phyloP scores from a whole-genome alignment of 2,113 vertebrate species.

The Centropus unirufus region DNA sequence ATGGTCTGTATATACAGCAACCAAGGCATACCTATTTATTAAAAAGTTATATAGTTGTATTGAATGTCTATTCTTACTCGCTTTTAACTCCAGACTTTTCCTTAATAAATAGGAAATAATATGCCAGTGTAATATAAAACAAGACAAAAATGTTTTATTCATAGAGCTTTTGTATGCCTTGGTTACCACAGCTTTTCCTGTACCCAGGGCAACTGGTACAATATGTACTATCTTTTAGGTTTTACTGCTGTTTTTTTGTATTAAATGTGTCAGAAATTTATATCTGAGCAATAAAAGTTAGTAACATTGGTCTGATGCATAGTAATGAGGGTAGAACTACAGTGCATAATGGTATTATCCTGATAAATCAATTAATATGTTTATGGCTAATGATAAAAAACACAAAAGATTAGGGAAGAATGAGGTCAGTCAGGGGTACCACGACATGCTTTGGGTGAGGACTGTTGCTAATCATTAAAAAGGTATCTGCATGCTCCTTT shows the following conservation, averaged over 20 bases:
- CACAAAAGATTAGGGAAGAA: conserved; percentile 1
- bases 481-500: not conserved
- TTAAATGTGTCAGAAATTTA: conserved; percentile 64
- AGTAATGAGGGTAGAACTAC: conserved; percentile 38
- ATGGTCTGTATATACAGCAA: not conserved
- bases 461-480: not conserved
- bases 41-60: not conserved
- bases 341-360: not conserved
- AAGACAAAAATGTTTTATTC: conserved; percentile 60
- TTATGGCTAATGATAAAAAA: conserved; percentile 49
- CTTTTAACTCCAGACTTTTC: conserved; percentile 1
- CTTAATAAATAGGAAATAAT: conserved; percentile 15
- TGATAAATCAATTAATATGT: conserved; percentile 57
- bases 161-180: not conserved
- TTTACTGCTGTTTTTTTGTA: conserved; percentile 47
- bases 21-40: not conserved
- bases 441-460: not conserved
- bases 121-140: not conserved
- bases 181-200: not conserved
- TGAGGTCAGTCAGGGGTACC: not conserved
- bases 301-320: conserved; percentile 37
- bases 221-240: not conserved
- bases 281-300: conserved; percentile 40
- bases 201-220: conserved; percentile 18
- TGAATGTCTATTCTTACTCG: not conserved